Base-by-base conservation (phyloP, 2,113 vertebrate species). In the Proterorhinus semilunaris region DNA sequence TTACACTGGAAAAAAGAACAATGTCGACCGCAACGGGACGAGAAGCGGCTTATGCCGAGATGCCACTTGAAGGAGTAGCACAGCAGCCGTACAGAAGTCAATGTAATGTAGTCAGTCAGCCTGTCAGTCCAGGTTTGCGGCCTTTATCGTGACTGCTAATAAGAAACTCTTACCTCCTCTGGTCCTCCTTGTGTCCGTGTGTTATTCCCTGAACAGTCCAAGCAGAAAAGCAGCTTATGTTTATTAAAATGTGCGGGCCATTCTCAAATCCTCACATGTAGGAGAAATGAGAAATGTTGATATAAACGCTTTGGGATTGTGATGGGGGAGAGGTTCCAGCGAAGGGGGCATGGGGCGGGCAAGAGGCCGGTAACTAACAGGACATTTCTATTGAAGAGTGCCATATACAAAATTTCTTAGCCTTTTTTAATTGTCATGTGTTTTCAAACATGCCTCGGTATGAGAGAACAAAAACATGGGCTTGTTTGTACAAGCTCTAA, bases 151-250 rank as follows among this genome's bases (percentile, higher is more conserved):
- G 59, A 80, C 74, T 52, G 65, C 61, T 73, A 74, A 50, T 72
- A 74, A 75, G 72, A 81, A 57, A 48, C 69, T 10, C 10, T 21
- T 52, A 72, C 76, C 61, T 73, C 69, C 54, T 42, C 69, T 74
- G 74, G 75, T 77, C 72, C 75, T 79, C 44, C 1, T 58, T 27
- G 53, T 55, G 27, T 68, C 57, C 68, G 65, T 84, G 79, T 81
- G 72, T 84, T 88, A 86, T 83, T 87, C 82, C 73, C 83, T 55
- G 79, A 82, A 77, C 87, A 87, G 86, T 78, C 86, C 66, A 82
- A 83, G 81, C 73, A 90, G 87, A 87, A 92, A 92, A 92, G 90
- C 90, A 88, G 90, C 90, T 91, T 91, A 91, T 66, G 82, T 81
- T 89, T 89, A 92, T 91, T 89, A 90, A 87, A 88, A 89, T 82